These are phyloP conservation scores for Agrochola lychnidis DNA, from an alignment of 2,888 invertebrate genomes.

Conservation along the genomic window DNA sequence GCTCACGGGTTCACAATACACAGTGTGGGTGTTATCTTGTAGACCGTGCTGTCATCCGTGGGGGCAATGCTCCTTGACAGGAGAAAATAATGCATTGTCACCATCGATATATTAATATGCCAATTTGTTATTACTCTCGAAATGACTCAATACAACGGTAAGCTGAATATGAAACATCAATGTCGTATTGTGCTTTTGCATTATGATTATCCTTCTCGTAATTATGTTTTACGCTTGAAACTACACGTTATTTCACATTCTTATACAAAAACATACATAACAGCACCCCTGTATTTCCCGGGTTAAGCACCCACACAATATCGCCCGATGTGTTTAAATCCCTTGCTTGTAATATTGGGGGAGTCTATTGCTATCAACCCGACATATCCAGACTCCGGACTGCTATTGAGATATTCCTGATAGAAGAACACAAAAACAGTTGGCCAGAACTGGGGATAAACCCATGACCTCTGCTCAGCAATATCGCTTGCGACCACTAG, in stretches of 20 bases:
- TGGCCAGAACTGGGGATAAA: too few relatives aligned
- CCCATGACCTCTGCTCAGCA: too few relatives aligned
- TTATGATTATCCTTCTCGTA: not conserved
- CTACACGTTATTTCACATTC: too few relatives aligned
- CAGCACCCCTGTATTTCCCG: not conserved
- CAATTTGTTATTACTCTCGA: conserved; percentile 27
- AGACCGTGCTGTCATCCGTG: conserved; percentile 10
- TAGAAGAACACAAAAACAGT: not conserved
- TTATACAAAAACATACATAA: not conserved
- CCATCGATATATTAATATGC: conserved; percentile 3
- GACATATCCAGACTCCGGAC: too few relatives aligned
- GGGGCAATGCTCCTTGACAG: conserved; percentile 58
- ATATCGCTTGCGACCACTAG: too few relatives aligned
- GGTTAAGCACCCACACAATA: not conserved
- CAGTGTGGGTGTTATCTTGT: conserved; percentile 54
- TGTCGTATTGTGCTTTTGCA: not conserved
- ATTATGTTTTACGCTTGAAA: not conserved
- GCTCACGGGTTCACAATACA: conserved; percentile 51
- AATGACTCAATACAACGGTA: conserved; percentile 25
- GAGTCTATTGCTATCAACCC: not conserved
- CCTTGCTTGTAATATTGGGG: not conserved
- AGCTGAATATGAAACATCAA: not conserved
- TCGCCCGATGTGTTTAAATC: not conserved
- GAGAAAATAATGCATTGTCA: conserved; percentile 33
- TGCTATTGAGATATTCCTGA: not conserved